These are phyloP conservation scores for Silurus aristotelis DNA, from an alignment of 2,797 vertebrate genomes.

Conservation along the genomic window DNA sequence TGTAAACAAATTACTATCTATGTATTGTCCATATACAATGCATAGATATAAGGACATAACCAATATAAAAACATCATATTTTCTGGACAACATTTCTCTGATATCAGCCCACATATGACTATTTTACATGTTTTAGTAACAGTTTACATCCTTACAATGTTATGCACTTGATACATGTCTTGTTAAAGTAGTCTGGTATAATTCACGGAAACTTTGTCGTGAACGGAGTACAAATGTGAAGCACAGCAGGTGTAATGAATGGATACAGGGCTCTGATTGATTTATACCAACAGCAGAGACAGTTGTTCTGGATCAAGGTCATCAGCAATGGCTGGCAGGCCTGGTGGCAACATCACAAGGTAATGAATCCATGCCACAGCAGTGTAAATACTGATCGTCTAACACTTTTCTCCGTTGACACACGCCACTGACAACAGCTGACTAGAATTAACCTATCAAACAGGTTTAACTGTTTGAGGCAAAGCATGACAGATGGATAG, in stretches of 20 bases:
- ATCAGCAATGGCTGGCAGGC: conserved; percentile 40
- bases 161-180: conserved; percentile 42
- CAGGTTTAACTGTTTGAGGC: neutral
- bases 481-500: neutral
- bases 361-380: conserved; percentile 47
- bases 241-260: conserved; percentile 51
- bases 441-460: conserved; percentile 2
- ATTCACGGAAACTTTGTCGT: conserved; percentile 46
- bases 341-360: conserved; percentile 41
- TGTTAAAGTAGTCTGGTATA: conserved; percentile 48
- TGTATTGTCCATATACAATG: neutral
- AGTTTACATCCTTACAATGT: neutral
- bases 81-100: neutral
- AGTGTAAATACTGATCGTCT: conserved; percentile 41
- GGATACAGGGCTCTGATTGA: conserved; percentile 52
- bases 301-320: conserved; percentile 55
- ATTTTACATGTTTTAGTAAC: neutral
- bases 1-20: neutral
- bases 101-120: neutral
- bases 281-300: conserved; percentile 50
- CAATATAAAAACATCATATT: neutral
- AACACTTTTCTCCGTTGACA: conserved; percentile 9
- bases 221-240: conserved; percentile 41
- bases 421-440: conserved; percentile 3
- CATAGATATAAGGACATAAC: neutral